Percentiles rank a stretch among this genome's conserved stretches.
These are phyloP conservation scores for Hermaeophaga mercurialis DNA, from an alignment of 2,888 invertebrate genomes.

Conservation along the genomic window DNA sequence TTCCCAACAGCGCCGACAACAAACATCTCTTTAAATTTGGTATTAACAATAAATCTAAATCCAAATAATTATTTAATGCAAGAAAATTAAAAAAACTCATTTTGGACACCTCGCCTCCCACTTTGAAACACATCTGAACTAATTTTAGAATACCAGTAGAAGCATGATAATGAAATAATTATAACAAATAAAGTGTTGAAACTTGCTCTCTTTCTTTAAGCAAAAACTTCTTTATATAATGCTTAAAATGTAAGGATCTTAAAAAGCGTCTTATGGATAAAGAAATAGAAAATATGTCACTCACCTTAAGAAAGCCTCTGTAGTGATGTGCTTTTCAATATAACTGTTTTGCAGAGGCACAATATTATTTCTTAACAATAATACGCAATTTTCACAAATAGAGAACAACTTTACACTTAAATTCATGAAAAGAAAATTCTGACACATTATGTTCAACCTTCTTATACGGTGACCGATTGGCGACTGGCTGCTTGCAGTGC, in stretches of 20 bases:
- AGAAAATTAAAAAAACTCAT: conserved; percentile 27
- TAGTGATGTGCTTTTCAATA: conserved; percentile 44
- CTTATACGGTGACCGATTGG: conserved; percentile 57
- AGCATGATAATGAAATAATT: conserved; percentile 33
- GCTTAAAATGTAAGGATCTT: not conserved
- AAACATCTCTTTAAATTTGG: conserved; percentile 56
- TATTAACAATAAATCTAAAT: conserved; percentile 42
- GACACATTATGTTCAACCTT: conserved; percentile 59
- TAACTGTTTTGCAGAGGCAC: conserved; percentile 47
- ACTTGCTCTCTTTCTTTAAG: conserved; percentile 27
- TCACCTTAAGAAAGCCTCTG: conserved; percentile 56
- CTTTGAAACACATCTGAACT: conserved; percentile 48
- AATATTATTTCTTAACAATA: conserved; percentile 45
- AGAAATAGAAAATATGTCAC: conserved; percentile 55
- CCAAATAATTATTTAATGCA: conserved; percentile 36
- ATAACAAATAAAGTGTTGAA: conserved; percentile 29
- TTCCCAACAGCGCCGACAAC: conserved; percentile 58
- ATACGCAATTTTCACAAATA: conserved; percentile 50
- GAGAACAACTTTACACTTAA: conserved; percentile 53
- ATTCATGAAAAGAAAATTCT: conserved; percentile 57
- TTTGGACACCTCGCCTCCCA: conserved; percentile 50
- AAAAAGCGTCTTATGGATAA: conserved; percentile 20
- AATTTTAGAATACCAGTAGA: conserved; percentile 51
- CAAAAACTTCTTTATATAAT: conserved; percentile 18
- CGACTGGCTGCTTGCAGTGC: conserved; percentile 50